These are phyloP conservation scores for Sycophila sp. DNA, from an alignment of 1,140 invertebrate genomes.

Conservation along the genomic window DNA sequence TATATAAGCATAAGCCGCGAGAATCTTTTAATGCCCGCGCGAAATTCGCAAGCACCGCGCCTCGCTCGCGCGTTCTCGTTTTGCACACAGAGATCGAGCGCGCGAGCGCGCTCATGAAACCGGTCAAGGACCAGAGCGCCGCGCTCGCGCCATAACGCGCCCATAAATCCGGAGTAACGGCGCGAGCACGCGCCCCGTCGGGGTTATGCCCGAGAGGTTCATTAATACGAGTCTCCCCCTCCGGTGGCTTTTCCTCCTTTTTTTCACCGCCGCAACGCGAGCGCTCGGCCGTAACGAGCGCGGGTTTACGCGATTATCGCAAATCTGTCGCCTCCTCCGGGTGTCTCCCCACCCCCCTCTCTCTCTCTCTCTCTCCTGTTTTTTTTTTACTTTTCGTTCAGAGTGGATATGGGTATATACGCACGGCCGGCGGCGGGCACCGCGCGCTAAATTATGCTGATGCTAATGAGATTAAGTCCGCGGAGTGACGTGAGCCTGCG, in stretches of 20 bases:
- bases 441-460: neutral
- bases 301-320: conserved; percentile 19
- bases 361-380: neutral
- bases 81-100: conserved; percentile 11
- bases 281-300: conserved; percentile 21
- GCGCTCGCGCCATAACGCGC: conserved; percentile 49
- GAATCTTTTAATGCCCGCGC: neutral
- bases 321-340: conserved; percentile 16
- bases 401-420: neutral
- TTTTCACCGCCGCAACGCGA: neutral
- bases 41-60: neutral
- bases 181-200: conserved; percentile 20
- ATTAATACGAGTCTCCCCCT: conserved; percentile 33
- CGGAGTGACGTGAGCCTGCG: neutral
- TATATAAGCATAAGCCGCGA: too few species aligned
- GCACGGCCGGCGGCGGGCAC: too few species aligned
- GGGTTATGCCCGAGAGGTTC: conserved; percentile 21
- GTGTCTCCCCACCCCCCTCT: neutral
- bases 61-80: neutral
- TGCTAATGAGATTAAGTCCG: conserved; percentile 4
- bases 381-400: neutral
- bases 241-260: neutral
- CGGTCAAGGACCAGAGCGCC: conserved; percentile 55
- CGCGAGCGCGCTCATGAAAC: too few species aligned
- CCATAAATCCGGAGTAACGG: conserved; percentile 54